These are phyloP conservation scores for Chrysodeixis includens DNA, from an alignment of 2,888 invertebrate species.

Conservation along the genomic window DNA sequence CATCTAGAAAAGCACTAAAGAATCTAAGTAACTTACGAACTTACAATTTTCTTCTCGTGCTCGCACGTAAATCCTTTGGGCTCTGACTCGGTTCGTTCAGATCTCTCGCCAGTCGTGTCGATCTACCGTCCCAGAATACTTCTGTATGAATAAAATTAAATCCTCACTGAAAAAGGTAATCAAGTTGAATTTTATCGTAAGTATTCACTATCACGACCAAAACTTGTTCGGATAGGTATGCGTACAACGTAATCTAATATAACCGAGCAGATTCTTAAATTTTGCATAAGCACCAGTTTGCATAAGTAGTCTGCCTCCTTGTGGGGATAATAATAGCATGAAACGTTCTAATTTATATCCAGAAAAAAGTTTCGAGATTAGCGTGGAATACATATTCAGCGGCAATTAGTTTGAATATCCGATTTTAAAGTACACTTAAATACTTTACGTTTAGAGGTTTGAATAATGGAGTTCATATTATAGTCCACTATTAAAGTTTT, in stretches of 20 bases:
- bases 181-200: neutral
- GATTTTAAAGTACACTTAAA: neutral
- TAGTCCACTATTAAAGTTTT: no score
- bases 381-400: constrained; percentile 3
- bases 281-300: constrained; percentile 56
- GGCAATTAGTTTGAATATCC: constrained; percentile 3
- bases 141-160: neutral
- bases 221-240: constrained; percentile 24
- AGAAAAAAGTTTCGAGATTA: constrained; percentile 21
- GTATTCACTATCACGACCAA: constrained; percentile 15
- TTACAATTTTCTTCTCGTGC: no score
- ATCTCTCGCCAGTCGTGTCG: no score
- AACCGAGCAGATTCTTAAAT: constrained; percentile 48
- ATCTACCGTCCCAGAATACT: neutral
- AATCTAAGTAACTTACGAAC: no score
- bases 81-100: no score
- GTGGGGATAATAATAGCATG: constrained; percentile 52
- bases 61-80: no score
- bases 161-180: neutral
- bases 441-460: neutral
- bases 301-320: constrained; percentile 51
- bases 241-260: constrained; percentile 27
- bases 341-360: constrained; percentile 50
- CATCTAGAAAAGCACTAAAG: no score
- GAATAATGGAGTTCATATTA: neutral